phyloP scores from a whole-genome alignment of 35 echinoderm and acorn worm genomes.

The Acanthaster planci region DNA sequence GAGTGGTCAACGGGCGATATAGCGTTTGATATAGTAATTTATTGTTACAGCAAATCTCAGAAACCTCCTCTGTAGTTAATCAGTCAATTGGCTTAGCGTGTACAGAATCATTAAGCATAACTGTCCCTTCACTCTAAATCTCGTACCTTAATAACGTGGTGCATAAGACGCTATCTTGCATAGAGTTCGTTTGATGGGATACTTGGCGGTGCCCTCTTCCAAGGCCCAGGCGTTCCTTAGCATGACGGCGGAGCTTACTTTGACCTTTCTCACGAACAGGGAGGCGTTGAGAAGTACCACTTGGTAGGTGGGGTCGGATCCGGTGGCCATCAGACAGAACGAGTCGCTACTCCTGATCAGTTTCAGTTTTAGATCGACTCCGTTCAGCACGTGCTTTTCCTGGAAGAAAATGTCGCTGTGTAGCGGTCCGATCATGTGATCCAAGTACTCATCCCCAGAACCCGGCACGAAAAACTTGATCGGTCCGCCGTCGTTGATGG shows the following conservation, averaged over 20 bases:
- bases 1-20: no score
- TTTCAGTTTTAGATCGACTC: conserved; percentile 54
- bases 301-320: conserved; percentile 25
- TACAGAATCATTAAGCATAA: no score
- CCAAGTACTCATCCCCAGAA: conserved; percentile 51
- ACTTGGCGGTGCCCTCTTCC: conserved; percentile 68
- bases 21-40: no score
- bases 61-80: no score
- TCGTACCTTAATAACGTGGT: no score
- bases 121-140: no score
- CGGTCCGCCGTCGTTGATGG: conserved; percentile 29
- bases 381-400: conserved; percentile 52
- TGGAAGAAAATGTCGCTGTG: conserved; percentile 81
- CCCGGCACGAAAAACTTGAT: conserved; percentile 52
- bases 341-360: conserved; percentile 23
- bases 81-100: no score
- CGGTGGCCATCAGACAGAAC: conserved; percentile 53
- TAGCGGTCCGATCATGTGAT: conserved; percentile 60
- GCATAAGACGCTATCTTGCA: no score
- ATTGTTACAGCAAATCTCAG: no score
- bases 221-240: conserved; percentile 41
- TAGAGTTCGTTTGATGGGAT: conserved; percentile 55
- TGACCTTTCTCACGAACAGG: conserved; percentile 27
- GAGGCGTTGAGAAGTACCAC: conserved; percentile 15
- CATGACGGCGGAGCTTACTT: conserved; percentile 26